Base-by-base conservation (phyloP, 2,888 invertebrate species). In the Barypeithes pellucidus region DNA sequence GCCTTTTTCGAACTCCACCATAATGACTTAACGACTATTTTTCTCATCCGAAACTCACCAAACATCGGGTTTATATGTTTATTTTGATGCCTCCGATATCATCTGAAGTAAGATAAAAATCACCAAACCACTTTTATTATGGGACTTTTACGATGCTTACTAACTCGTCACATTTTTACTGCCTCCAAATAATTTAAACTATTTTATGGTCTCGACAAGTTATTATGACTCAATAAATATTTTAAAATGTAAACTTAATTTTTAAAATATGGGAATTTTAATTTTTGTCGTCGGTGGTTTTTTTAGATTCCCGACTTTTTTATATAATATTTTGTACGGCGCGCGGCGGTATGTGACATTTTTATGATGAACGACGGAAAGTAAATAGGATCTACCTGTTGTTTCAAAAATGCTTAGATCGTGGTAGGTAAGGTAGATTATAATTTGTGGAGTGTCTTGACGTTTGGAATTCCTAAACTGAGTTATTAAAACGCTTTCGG, bases 171-270 rank as follows among this genome's bases (percentile, higher is more conserved):
- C 59, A 20, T 57, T 63, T 73, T 68, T 80, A 78, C 79, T 80
- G 82, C 84, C 84, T 81, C 84, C 82, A 82, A 83, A 84, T 83
- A 82, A 82, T 83, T 82, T 82, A 81, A 82, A 80, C 80, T 83
- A 81, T 80, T 85, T 85, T 85, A 85, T 84, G 82, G 79, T 82
- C 84, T 83, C 82, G 84, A 85, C 83, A 84, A 83, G 81, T 82
- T 84, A 85, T 85, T 85, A 85, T 84, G 85, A 85, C 85, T 84
- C 83, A 83, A 85, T 85, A 85, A 85, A 85, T 85, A 84, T 81
- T 78, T 78, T 79, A 82, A 82, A 83, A 82, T 45, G 73, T 73
- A 47, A 41, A 59, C 65, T 67, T 62, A 67, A 54, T 3, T 57
- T 61, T 20, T 50, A 63, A 73, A 54, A 52, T 67, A 67, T 57